Percentiles rank a stretch among this genome's conserved stretches.
Evolutionary conservation across 2,888 invertebrate genomes (phyloP).

Genomic region (Lepidochrysops patricia): DNA sequence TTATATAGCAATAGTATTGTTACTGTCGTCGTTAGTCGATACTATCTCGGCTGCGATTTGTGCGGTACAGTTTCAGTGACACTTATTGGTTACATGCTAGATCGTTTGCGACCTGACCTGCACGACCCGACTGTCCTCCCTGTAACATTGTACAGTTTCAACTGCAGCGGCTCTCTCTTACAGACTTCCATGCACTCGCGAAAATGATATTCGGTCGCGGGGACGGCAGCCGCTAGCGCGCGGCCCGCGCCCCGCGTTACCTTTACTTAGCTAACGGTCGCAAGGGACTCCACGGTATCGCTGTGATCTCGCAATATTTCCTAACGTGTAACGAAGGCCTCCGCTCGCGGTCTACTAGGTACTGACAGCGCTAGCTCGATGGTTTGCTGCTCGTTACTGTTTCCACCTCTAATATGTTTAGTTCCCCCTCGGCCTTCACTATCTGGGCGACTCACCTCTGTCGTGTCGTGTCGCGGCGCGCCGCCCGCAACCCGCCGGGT

Average conservation of each 20-base stretch:
- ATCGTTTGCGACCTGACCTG: neutral
- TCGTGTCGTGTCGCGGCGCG: constrained; percentile 34
- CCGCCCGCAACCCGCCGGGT: constrained; percentile 28
- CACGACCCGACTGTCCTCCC: neutral
- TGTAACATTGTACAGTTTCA: constrained; percentile 23
- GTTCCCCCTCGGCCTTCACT: constrained; percentile 34
- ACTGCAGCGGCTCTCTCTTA: constrained; percentile 70
- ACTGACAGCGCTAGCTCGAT: constrained; percentile 62
- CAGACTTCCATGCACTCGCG: constrained; percentile 86
- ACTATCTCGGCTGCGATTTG: no score
- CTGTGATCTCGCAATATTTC: constrained; percentile 63
- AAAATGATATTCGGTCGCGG: constrained; percentile 80
- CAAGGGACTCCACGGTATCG: constrained; percentile 57
- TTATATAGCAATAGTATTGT: no score
- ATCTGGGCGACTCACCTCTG: constrained; percentile 43
- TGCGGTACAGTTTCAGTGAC: no score
- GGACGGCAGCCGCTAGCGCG: constrained; percentile 73
- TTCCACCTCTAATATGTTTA: constrained; percentile 47
- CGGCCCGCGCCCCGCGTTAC: constrained; percentile 41
- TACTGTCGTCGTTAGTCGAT: no score
- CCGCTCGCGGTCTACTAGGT: constrained; percentile 47
- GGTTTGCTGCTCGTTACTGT: constrained; percentile 73
- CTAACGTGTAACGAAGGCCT: constrained; percentile 47
- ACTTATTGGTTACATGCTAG: no score
- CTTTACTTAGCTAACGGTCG: constrained; percentile 55